Evolutionary conservation across 1,140 invertebrate genomes (phyloP), one percentile per base, ranked within the genome.

Genomic region (Cydia fagiglandana): DNA sequence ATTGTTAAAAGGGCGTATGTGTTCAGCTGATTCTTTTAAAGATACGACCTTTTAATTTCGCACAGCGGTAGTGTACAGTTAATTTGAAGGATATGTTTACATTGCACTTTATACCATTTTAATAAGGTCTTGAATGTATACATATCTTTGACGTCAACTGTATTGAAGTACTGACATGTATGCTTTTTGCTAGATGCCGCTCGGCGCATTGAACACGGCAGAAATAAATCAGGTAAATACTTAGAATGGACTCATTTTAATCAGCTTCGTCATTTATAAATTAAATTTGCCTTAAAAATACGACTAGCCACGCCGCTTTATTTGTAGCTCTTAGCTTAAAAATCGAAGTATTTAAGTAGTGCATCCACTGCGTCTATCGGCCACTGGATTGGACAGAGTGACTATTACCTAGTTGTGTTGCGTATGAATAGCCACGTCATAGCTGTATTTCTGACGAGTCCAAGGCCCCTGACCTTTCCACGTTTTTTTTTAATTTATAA

Each of bases 151-250:
- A 17, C 6, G 9, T 24, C 17, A 17, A 7, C 50, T 7, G 7
- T 53, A 53, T 53, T 53, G 15, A 53, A 17, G 83, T 83, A 83
- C 76, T 79, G 76, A 84, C 78, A 84, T 83, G 83, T 87, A 85
- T 87, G 86, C 86, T 84, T 88, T 86, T 89, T 89, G 86, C 79
- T 88, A 88, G 88, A 86, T 87, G 82, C 78, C 75, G 80, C 17
- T 6, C 13, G 10, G 20, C 34, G 34, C 64, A 17, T 41, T 17
- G 45, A 20, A 47, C 41, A 17, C 5, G 41, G 20, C 28, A 9
- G n/a, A 61, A 64, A 64, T 47, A 17, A 28, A 75, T 61, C 64
- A 66, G 64, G 74, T 75, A 75, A 38, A 20, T 30, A 47, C 4
- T 45, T 74, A 73, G n/a, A 53, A 53, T 53, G 45, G 45, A 47